Percentiles rank a stretch among this genome's conserved stretches.
phyloP scores from a whole-genome alignment of 2,797 vertebrate species.

The Naso thynnoides region DNA sequence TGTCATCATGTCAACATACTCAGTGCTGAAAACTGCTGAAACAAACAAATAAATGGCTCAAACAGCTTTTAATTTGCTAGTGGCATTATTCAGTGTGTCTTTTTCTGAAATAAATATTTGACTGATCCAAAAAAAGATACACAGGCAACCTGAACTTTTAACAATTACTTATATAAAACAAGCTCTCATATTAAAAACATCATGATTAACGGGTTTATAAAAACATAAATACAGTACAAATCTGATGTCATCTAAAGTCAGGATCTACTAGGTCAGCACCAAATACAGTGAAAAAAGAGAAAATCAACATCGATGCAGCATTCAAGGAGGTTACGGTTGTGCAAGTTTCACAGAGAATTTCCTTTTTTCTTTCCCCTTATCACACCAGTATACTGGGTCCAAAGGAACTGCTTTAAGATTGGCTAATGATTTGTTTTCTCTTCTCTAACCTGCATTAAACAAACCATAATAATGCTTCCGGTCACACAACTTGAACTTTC shows the following conservation, averaged over 20 bases:
- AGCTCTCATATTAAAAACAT: slow-evolving; percentile 22
- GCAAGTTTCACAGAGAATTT: slow-evolving; percentile 49
- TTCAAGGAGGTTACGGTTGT: slow-evolving; percentile 50
- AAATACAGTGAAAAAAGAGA: slow-evolving; percentile 42
- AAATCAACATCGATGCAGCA: slow-evolving; percentile 44
- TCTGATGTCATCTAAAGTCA: slow-evolving; percentile 33
- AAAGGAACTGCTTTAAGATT: too few species aligned
- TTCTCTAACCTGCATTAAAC: slow-evolving; percentile 25
- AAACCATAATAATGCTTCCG: neutral
- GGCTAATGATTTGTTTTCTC: neutral
- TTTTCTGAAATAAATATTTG: slow-evolving; percentile 56
- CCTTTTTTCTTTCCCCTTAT: slow-evolving; percentile 2
- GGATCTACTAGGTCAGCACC: slow-evolving; percentile 38
- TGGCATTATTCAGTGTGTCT: slow-evolving; percentile 56
- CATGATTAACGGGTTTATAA: slow-evolving; percentile 51
- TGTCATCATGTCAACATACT: neutral
- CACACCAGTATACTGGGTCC: neutral
- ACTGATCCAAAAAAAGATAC: slow-evolving; percentile 40
- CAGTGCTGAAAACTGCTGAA: slow-evolving; percentile 1
- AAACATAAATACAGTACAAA: slow-evolving; percentile 69
- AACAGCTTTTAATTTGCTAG: slow-evolving; percentile 44
- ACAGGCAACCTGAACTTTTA: slow-evolving; percentile 36
- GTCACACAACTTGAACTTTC: slow-evolving; percentile 20
- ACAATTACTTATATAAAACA: neutral
- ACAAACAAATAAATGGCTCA: slow-evolving; percentile 39